Conservation (phyloP, 2,797 vertebrate genomes). For the Cyprinella venusta region DNA sequence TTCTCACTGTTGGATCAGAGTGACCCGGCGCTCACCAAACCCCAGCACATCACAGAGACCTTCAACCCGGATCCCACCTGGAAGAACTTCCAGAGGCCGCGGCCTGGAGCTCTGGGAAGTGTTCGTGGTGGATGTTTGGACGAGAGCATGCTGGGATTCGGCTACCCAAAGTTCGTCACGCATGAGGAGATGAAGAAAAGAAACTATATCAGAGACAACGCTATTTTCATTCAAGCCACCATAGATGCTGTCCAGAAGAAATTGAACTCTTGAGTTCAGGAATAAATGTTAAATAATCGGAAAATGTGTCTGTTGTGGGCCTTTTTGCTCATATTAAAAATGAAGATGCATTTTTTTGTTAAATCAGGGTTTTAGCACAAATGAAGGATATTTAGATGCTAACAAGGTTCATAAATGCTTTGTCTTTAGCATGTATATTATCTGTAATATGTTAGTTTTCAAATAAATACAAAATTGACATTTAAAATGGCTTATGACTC, state of each 20-base stretch:
- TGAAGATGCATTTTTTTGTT: not conserved
- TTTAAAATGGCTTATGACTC: not conserved
- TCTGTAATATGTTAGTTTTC: not conserved
- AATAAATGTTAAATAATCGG: constrained; percentile 10
- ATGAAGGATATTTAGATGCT: constrained; percentile 15
- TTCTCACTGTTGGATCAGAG: constrained; percentile 98
- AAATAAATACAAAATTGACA: not conserved
- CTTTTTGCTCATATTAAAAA: not conserved
- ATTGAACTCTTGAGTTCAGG: constrained; percentile 68
- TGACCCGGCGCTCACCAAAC: constrained; percentile 94
- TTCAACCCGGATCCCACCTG: constrained; percentile 97
- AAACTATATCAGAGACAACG: constrained; percentile 94
- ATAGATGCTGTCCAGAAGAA: constrained; percentile 94
- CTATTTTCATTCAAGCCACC: constrained; percentile 93
- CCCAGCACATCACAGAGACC: constrained; percentile 96
- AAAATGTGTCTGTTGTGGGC: not conserved
- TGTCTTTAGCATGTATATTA: not conserved
- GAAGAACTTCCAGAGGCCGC: constrained; percentile 98
- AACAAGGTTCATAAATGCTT: not conserved
- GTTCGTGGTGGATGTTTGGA: constrained; percentile 80
- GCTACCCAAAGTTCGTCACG: constrained; percentile 98
- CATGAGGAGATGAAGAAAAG: constrained; percentile 97
- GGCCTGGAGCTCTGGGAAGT: constrained; percentile 76
- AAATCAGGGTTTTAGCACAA: not conserved
- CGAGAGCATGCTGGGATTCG: constrained; percentile 95